Evolutionary conservation across 1,140 invertebrate species (phyloP).

Genomic region (Bombyx mandarina): DNA sequence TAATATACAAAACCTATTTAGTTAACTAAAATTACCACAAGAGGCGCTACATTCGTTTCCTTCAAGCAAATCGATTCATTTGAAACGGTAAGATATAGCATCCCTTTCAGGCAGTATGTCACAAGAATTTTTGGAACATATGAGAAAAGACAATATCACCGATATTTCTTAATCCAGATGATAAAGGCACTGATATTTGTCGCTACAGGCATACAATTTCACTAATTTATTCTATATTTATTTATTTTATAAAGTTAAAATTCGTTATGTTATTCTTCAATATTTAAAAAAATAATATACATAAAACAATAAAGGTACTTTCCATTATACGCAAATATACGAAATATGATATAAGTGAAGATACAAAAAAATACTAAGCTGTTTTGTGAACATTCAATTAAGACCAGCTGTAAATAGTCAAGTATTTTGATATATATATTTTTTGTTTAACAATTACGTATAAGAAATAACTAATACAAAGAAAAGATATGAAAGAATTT

Average conservation of each 20-base stretch:
- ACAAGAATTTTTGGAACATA: too few relatives aligned
- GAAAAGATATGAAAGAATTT: neutral
- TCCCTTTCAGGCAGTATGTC: too few relatives aligned
- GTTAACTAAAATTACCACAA: too few relatives aligned
- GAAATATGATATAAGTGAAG: neutral
- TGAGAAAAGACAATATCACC: too few relatives aligned
- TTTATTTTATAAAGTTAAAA: slow-evolving; percentile 1
- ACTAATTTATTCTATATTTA: neutral
- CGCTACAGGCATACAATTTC: too few relatives aligned
- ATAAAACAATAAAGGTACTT: too few relatives aligned
- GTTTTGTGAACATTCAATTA: neutral
- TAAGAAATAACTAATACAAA: neutral
- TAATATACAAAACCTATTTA: too few relatives aligned
- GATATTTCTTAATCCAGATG: too few relatives aligned
- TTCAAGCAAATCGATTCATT: too few relatives aligned
- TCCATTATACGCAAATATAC: neutral
- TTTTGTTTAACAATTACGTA: neutral
- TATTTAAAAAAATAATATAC: neutral
- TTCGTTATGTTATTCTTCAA: neutral
- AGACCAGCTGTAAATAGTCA: neutral
- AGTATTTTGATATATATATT: neutral
- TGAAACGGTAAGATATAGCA: too few relatives aligned
- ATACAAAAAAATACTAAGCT: neutral
- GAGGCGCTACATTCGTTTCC: too few relatives aligned
- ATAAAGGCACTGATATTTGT: too few relatives aligned